Percentiles rank a stretch among this genome's conserved stretches.
These are phyloP conservation scores for Diarsia rubi DNA, from an alignment of 2,888 invertebrate genomes.

Conservation along the genomic window DNA sequence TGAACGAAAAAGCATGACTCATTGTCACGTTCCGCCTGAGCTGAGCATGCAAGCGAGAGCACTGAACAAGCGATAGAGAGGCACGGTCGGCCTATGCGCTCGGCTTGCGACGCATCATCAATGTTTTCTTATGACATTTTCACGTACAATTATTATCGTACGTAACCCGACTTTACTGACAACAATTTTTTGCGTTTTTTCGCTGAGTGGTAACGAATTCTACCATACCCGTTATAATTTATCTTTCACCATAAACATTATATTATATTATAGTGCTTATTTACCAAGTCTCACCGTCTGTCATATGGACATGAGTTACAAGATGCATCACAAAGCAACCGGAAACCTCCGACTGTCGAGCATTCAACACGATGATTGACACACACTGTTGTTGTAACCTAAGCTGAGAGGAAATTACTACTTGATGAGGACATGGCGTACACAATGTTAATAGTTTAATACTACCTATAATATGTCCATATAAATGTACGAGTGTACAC, in stretches of 20 bases:
- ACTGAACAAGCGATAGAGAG: too few species aligned
- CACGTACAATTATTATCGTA: too few species aligned
- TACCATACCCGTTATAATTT: too few species aligned
- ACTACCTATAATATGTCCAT: not conserved
- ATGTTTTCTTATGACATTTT: too few species aligned
- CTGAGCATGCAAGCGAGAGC: too few species aligned
- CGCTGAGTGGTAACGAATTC: not conserved
- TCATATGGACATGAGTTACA: constrained; percentile 45
- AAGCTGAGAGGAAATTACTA: constrained; percentile 49
- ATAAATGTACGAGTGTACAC: not conserved
- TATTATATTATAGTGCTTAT: not conserved
- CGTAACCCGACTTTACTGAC: too few species aligned
- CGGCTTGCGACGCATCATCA: too few species aligned
- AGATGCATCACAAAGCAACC: constrained; percentile 41
- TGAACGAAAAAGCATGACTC: too few species aligned
- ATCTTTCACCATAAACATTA: not conserved
- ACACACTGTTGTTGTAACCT: constrained; percentile 26
- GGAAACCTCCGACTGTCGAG: constrained; percentile 43
- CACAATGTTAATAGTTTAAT: constrained; percentile 2
- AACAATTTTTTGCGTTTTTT: too few species aligned
- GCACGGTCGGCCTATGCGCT: too few species aligned
- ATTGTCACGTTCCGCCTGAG: too few species aligned
- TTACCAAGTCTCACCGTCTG: constrained; percentile 12
- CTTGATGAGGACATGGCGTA: constrained; percentile 21
- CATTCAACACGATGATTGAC: constrained; percentile 51